Base-by-base conservation (phyloP, 2,113 vertebrate species). In the Tursiops truncatus region DNA sequence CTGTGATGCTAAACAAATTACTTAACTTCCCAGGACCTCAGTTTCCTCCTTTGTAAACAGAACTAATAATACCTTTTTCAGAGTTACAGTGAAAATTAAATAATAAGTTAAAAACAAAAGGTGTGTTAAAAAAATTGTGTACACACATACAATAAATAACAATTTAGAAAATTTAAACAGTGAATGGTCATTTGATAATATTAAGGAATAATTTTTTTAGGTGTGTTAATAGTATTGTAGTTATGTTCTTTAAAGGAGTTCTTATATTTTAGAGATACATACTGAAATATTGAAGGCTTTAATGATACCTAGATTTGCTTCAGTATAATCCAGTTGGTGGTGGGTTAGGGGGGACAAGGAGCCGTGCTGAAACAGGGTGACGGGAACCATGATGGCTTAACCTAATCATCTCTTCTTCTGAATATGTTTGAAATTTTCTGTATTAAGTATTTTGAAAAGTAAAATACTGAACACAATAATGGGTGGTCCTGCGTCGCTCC, bases 171-270 rank as follows among this genome's bases (percentile, higher is more conserved):
- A 63, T 56, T n/a, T 80, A 92, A 82, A 88, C 38, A 71, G 31
- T 83, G 11, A 79, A 80, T 79, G 33, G 62, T 26, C 76, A 76
- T 36, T 76, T 65, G 58, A 56, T 89, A 21, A 86, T 41, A n/a
- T 71, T 71, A 80, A 76, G 7, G 31, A 74, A 25, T 58, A 47
- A 17, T 20, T 47, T 71, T 23, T 71, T 53, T 53, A 41, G 47
- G 36, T 85, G 28, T 86, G 17, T 58, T 23, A 73, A 79, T 3
- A 70, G 14, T 71, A 86, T n/a, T 56, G 23, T 65, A 58, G 65
- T 81, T 92, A 73, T 53, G 41, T 65, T 81, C 31, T 95, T 80
- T 81, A 71, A 91, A 86, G 53, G 31, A 95, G 71, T 70, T 60
- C 63, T 95, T 77, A 58, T 77, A 67, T 58, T 85, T 74, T 23